Evolutionary conservation across 2,113 vertebrate genomes (phyloP).

Genomic region (Anolis carolinensis): DNA sequence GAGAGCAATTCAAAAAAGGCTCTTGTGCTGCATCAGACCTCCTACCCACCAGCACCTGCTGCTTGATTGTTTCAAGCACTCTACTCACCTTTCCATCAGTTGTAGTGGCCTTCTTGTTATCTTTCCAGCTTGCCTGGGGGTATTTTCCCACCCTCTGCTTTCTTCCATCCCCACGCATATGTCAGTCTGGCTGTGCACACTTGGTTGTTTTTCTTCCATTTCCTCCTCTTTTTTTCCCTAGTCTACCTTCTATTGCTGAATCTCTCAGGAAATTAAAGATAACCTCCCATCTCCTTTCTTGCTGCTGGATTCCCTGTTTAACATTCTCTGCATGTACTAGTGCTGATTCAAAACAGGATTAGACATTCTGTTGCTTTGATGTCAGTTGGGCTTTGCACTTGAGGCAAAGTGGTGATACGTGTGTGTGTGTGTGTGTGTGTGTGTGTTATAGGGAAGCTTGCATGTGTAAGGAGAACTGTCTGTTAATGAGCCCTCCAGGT

Average conservation of each 20-base stretch:
- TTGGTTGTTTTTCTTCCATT: conserved; percentile 45
- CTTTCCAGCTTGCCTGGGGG: neutral
- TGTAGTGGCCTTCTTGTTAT: neutral
- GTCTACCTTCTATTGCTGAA: conserved; percentile 37
- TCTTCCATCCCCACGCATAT: neutral
- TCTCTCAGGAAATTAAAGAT: conserved; percentile 71
- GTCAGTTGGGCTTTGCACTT: conserved; percentile 63
- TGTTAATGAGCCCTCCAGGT: conserved; percentile 40
- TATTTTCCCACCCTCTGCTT: neutral
- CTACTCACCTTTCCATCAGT: conserved; percentile 2
- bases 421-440: no score
- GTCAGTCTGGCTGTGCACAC: neutral
- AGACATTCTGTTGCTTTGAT: conserved; percentile 70
- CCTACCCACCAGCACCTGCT: neutral
- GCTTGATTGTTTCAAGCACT: neutral
- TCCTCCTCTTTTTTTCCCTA: conserved; percentile 2
- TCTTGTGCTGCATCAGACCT: no score
- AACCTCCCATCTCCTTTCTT: conserved; percentile 42
- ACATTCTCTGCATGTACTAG: conserved; percentile 64
- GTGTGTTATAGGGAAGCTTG: neutral
- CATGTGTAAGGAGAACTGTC: neutral
- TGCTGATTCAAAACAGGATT: conserved; percentile 67
- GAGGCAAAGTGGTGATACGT: conserved; percentile 18
- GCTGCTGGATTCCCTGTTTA: conserved; percentile 64
- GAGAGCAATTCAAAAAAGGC: neutral